Conservation (phyloP, 2,797 vertebrate genomes). For the Ctenosaura bakeri region DNA sequence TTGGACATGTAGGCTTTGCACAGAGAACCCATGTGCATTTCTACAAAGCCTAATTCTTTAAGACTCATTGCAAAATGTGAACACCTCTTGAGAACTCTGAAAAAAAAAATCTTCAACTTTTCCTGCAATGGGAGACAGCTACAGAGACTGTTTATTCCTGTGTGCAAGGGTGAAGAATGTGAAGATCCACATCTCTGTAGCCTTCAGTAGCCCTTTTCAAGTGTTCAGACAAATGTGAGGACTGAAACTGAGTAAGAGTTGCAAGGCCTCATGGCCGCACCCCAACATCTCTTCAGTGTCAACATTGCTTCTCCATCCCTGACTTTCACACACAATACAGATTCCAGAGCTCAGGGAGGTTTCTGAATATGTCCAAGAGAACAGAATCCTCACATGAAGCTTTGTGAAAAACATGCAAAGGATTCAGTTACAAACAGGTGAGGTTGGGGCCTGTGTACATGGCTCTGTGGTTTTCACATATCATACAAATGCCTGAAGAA, state of each 20-base stretch:
- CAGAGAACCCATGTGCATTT: neutral
- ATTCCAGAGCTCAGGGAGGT: too few relatives aligned
- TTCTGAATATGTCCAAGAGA: too few relatives aligned
- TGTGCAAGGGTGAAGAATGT: too few relatives aligned
- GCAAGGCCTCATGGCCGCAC: neutral
- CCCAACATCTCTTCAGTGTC: neutral
- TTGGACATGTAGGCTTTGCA: neutral
- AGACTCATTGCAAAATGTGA: too few relatives aligned
- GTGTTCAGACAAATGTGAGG: neutral
- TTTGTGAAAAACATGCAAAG: too few relatives aligned
- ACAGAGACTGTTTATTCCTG: neutral
- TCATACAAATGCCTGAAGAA: too few relatives aligned
- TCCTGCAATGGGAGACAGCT: neutral
- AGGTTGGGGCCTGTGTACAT: too few relatives aligned
- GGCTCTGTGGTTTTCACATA: too few relatives aligned
- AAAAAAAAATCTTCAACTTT: neutral
- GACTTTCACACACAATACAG: neutral
- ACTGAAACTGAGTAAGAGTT: neutral
- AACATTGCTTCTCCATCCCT: neutral
- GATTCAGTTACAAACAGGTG: too few relatives aligned
- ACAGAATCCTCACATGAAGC: too few relatives aligned
- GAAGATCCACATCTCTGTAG: neutral
- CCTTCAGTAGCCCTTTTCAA: neutral
- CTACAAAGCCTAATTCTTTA: neutral
- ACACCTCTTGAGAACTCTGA: neutral